Evolutionary conservation across 2,888 invertebrate species (phyloP), one percentile per base, ranked within the genome.

Genomic region (Spilosoma lubricipeda): DNA sequence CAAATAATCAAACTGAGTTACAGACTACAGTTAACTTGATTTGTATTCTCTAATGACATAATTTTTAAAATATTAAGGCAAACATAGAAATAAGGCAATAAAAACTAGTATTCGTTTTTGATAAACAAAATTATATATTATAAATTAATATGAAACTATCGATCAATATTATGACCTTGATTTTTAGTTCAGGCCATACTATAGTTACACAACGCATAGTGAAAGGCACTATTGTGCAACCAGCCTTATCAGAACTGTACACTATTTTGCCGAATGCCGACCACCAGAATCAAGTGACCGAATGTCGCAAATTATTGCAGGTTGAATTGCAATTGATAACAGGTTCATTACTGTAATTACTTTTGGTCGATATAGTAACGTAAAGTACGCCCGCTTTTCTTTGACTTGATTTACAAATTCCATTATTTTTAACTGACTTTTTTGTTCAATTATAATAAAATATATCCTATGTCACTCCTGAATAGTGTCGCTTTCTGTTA

Each of bases 181-280:
- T 82, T 82, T 59, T 85, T 84, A 84, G 82, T 82, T 76, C 82
- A 85, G 71, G 83, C 77, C 81, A 83, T 84, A 78, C 79, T 77
- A 75, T 75, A 76, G 81, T 90, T 90, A 81, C 88, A 81, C 87
- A 89, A 89, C 75, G 72, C 70, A 72, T 78, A 88, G 92, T 92
- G 93, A 92, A 92, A 92, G 92, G 92, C 79, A 81, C 73, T 75
- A 80, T 91, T 91, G 86, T 88, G 90, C 87, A 91, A 92, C 80
- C 77, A 70, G 75, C 87, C 85, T 89, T 90, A 89, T 90, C 89
- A 90, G 68, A 64, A 86, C 82, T 75, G 77, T 63, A 63, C 67
- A 80, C 78, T 86, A 84, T 82, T 86, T 86, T 79, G 80, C 77
- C 79, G 66, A 66, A 70, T 45, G 68, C 71, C 74, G 74, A 73